These are phyloP conservation scores for Clarias platycephalus DNA, from an alignment of 2,797 vertebrate genomes.

Conservation along the genomic window DNA sequence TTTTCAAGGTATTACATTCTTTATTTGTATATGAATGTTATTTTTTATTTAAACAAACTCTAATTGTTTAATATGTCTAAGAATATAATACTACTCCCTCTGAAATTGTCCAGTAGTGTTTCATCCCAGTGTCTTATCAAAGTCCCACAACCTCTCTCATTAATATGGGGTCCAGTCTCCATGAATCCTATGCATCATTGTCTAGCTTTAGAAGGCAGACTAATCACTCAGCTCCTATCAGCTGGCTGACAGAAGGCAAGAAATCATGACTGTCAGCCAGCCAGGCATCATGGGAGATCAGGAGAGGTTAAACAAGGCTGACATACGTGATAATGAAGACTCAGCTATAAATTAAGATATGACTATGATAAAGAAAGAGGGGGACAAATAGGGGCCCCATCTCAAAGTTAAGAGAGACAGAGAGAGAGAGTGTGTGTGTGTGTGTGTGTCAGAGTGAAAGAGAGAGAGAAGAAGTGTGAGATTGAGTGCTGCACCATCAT, in stretches of 20 bases:
- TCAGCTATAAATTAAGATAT: conserved; percentile 96
- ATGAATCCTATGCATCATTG: conserved; percentile 85
- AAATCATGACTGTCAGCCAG: conserved; percentile 86
- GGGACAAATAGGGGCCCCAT: conserved; percentile 71
- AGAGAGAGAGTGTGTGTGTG: conserved; percentile 84
- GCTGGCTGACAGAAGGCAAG: conserved; percentile 87
- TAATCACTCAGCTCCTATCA: conserved; percentile 92
- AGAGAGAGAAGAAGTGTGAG: conserved; percentile 77
- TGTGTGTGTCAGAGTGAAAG: conserved; percentile 82
- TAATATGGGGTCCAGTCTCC: conserved; percentile 84
- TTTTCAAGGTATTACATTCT: conserved; percentile 60
- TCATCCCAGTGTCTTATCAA: conserved; percentile 85
- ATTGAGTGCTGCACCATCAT: conserved; percentile 77
- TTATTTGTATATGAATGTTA: not conserved
- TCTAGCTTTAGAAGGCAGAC: conserved; percentile 85
- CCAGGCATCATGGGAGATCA: conserved; percentile 86
- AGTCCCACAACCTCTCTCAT: conserved; percentile 87
- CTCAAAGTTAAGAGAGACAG: conserved; percentile 62
- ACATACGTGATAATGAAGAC: conserved; percentile 90
- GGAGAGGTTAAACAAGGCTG: conserved; percentile 87
- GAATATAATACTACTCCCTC: conserved; percentile 35
- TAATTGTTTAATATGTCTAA: conserved; percentile 20
- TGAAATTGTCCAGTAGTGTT: conserved; percentile 72
- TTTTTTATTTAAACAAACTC: not conserved
- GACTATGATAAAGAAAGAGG: conserved; percentile 82